A percentile compares a stretch with the other conserved stretches of the same genome.
Conservation (phyloP, 1,140 invertebrate genomes). For the Wasmannia auropunctata region DNA sequence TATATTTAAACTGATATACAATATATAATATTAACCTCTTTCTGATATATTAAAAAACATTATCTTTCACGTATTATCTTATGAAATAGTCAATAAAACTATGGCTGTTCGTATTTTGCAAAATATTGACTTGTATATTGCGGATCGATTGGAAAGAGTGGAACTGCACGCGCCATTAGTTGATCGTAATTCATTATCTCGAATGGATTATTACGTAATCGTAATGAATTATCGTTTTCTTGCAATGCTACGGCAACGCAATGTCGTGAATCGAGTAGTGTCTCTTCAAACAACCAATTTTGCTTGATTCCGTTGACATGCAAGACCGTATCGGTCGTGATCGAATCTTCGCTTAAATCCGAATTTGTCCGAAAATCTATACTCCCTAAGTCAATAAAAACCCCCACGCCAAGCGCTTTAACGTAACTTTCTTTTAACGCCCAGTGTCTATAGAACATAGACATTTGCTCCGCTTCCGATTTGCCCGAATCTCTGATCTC, state of each 20-base stretch:
- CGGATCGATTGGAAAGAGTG: constrained; percentile 85
- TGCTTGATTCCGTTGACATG: constrained; percentile 87
- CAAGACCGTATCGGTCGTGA: constrained; percentile 89
- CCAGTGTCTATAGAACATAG: constrained; percentile 95
- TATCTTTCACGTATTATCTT: constrained; percentile 13
- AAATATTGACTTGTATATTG: constrained; percentile 86
- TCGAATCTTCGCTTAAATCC: constrained; percentile 81
- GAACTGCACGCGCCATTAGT: constrained; percentile 86
- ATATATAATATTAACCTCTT: background rate
- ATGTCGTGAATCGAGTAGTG: constrained; percentile 91
- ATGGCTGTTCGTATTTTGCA: constrained; percentile 82
- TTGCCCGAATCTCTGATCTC: constrained; percentile 86
- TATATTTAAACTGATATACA: constrained; percentile 18
- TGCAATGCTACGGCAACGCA: constrained; percentile 92
- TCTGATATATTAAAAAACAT: constrained; percentile 11
- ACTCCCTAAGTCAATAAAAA: constrained; percentile 91
- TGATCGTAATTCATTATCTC: constrained; percentile 85
- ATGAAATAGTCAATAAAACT: constrained; percentile 29
- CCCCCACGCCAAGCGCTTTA: constrained; percentile 95
- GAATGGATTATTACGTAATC: constrained; percentile 77
- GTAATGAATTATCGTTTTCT: constrained; percentile 44
- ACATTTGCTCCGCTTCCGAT: constrained; percentile 87
- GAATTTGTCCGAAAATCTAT: constrained; percentile 91
- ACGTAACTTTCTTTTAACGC: constrained; percentile 98
- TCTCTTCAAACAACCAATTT: constrained; percentile 95